A percentile compares a stretch with the other conserved stretches of the same genome.
phyloP scores from a whole-genome alignment of 2,888 invertebrate species.

The Aspidiotus rigidus region DNA sequence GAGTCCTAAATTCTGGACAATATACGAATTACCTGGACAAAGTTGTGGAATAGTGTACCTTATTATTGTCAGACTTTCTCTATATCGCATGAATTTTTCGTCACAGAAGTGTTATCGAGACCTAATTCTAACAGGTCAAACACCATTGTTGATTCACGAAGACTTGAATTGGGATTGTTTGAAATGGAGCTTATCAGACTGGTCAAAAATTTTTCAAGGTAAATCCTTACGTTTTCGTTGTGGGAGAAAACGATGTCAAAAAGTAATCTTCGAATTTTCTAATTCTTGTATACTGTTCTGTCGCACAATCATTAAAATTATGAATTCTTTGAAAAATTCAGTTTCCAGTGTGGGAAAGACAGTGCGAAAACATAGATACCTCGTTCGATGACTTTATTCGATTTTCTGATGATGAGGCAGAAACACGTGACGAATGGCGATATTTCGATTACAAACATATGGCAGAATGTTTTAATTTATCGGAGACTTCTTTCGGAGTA shows the following conservation, averaged over 20 bases:
- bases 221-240: slow-evolving; percentile 36
- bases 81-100: too few species aligned
- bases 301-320: not conserved
- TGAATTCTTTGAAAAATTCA: slow-evolving; percentile 18
- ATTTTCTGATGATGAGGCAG: slow-evolving; percentile 40
- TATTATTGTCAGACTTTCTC: too few species aligned
- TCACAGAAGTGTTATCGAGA: slow-evolving; percentile 1
- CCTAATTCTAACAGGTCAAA: slow-evolving; percentile 5
- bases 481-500: slow-evolving; percentile 14
- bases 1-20: too few species aligned
- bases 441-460: slow-evolving; percentile 70
- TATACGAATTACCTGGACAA: too few species aligned
- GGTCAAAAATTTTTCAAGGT: slow-evolving; percentile 40
- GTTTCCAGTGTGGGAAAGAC: slow-evolving; percentile 71
- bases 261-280: slow-evolving; percentile 8
- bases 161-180: slow-evolving; percentile 39
- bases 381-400: slow-evolving; percentile 56
- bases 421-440: slow-evolving; percentile 53
- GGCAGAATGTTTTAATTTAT: slow-evolving; percentile 7
- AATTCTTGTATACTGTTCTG: not conserved
- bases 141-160: slow-evolving; percentile 36
- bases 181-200: slow-evolving; percentile 40
- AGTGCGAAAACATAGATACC: slow-evolving; percentile 51
- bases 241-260: slow-evolving; percentile 16
- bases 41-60: too few species aligned